Evolutionary conservation across 1,140 invertebrate genomes (phyloP), one percentile per base, ranked within the genome.

Genomic region (Drosophila ficusphila): DNA sequence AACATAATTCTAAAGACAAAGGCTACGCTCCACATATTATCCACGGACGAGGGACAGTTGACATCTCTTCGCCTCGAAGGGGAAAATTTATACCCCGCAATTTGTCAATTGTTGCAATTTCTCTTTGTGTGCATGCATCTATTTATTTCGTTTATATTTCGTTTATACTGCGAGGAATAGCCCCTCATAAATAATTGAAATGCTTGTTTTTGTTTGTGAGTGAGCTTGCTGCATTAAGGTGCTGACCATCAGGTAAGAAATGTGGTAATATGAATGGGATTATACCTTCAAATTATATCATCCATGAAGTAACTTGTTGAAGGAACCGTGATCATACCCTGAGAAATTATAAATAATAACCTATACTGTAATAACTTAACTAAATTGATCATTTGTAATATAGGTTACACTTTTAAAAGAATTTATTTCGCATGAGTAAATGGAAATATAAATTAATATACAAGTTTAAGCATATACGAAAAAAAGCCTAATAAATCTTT

Each of bases 71-170:
- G 53, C 39, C 69, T 69, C 53, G 12, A 27, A 27, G 39, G 57
- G 34, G 31, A 12, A 46, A 72, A 85, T 85, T 85, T 76, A 85
- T 85, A 46, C 49, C 54, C 42, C 46, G 27, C 70, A 85, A 85
- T 85, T 85, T 85, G 79, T 85, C 79, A 85, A 54, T 79, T 85
- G 61, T 72, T 75, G 58, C 75, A 76, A 83, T 82, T 49, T 38
- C 58, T 23, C 18, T 16, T 57, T 49, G 34, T 21, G 44, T 39
- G 18, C 31, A 12, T 29, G 38, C 53, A 51, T 53, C 46, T 44
- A 71, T 61, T 56, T 41, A 68, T 14, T 47, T 56, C 14, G 60
- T 61, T 47, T 48, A 31, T 48, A 31, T 14, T 39, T 70, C 19
- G 23, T 48, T 25, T n/a, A n/a, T 14, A 33, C 69, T 14, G 23